Evolutionary conservation across 1,140 invertebrate genomes (phyloP).

Genomic region (Zaprionus capensis): DNA sequence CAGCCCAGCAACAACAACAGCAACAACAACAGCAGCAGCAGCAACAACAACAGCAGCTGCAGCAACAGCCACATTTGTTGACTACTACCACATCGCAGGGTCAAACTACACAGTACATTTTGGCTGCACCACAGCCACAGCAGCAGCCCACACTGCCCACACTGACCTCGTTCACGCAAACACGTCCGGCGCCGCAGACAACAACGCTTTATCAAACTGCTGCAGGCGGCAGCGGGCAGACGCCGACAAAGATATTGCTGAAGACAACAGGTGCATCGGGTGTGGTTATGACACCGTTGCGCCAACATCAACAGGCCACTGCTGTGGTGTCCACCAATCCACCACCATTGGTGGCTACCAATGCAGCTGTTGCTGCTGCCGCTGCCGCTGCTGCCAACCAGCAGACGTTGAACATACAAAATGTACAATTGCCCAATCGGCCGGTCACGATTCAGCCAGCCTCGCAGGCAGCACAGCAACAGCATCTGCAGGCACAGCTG

Average conservation of each 20-base stretch:
- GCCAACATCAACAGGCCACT: slow-evolving; percentile 61
- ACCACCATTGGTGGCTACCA: slow-evolving; percentile 74
- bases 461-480: slow-evolving; percentile 79
- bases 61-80: slow-evolving; percentile 53
- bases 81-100: slow-evolving; percentile 37
- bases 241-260: slow-evolving; percentile 77
- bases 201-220: slow-evolving; percentile 75
- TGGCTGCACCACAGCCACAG: slow-evolving; percentile 57
- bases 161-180: slow-evolving; percentile 74
- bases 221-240: slow-evolving; percentile 51
- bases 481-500: slow-evolving; percentile 78
- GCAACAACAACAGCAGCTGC: slow-evolving; percentile 45
- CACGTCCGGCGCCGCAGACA: slow-evolving; percentile 66
- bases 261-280: slow-evolving; percentile 74
- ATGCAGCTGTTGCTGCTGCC: slow-evolving; percentile 51
- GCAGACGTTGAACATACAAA: slow-evolving; percentile 81
- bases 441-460: slow-evolving; percentile 83
- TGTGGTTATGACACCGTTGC: slow-evolving; percentile 77
- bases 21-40: slow-evolving; percentile 52
- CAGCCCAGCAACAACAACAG: slow-evolving; percentile 50
- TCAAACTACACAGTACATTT: slow-evolving; percentile 62
- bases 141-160: slow-evolving; percentile 74
- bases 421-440: slow-evolving; percentile 78
- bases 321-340: slow-evolving; percentile 73
- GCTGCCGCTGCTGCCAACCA: slow-evolving; percentile 35